Base-by-base conservation (phyloP, 2,797 vertebrate genomes). In the Ciconia nigra region DNA sequence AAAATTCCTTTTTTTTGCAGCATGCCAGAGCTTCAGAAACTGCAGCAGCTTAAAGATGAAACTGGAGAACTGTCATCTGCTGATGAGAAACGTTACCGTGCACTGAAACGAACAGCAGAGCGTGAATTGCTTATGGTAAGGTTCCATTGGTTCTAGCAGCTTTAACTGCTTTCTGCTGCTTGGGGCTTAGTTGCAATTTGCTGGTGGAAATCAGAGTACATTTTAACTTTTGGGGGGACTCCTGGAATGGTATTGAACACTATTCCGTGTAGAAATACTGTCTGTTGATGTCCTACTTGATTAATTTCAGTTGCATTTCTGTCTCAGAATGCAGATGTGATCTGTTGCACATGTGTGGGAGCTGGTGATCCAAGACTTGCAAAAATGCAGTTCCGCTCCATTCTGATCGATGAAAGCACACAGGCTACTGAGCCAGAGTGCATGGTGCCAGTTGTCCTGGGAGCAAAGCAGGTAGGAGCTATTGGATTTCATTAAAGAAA, bases 321-420 rank as follows among this genome's bases (percentile, higher is more conserved):
- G 25, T 49, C 42, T 21, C 96, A 99, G 99, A 99, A 99, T 0
- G 99, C 99, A 0, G 99, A 99, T 10, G 99, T 99, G 83, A 99
- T 99, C 97, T 99, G 99, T 88, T 99, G 99, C 89, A 99, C 99
- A 0, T 99, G 99, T 15, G 99, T 99, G 25, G 99, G 99, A 3
- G 99, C 99, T 0, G 99, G 99, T 1, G 99, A 99, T 61, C 99
- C 99, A 4, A 98, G 99, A 5, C 98, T 99, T 39, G 99, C 99
- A 65, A 99, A 99, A 97, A 99, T 99, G 99, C 99, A 99, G 97
- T 99, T 99, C 96, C 99, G 99, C 61, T 99, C 99, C 96, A 99
- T 99, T 92, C 97, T 99, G 70, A 99, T 99, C 4, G 99, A 99
- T 13, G 99, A 99, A 90, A 99, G 99, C 98, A 99, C 99, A 1